Percentiles rank a stretch among this genome's conserved stretches.
phyloP scores from a whole-genome alignment of 2,888 invertebrate species.

The Drepanosiphum platanoidis region DNA sequence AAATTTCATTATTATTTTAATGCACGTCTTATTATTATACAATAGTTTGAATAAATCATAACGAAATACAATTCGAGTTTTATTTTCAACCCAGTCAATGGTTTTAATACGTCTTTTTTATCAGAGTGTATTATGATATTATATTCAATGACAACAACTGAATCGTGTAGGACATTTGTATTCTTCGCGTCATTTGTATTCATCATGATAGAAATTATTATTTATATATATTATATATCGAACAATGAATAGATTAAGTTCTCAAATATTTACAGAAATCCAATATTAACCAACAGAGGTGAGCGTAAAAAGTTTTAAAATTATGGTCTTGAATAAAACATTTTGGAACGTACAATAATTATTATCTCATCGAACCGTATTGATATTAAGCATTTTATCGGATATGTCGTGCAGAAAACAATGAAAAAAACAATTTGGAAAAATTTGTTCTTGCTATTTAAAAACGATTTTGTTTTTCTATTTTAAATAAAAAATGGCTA shows the following conservation, averaged over 20 bases:
- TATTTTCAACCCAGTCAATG: neutral
- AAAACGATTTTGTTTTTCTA: too few relatives aligned
- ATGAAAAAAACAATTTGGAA: neutral
- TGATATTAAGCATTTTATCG: slow-evolving; percentile 19
- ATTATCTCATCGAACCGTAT: neutral
- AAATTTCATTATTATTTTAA: neutral
- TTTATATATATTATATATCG: too few relatives aligned
- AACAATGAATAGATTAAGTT: slow-evolving; percentile 35
- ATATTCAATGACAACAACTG: neutral
- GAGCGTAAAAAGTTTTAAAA: slow-evolving; percentile 27
- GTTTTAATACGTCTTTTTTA: neutral
- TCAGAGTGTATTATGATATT: neutral
- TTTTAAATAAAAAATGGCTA: too few relatives aligned
- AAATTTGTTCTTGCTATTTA: neutral
- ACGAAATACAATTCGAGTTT: neutral
- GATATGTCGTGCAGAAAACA: neutral
- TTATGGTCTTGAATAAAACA: slow-evolving; percentile 40
- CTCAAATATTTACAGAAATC: slow-evolving; percentile 9
- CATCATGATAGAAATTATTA: neutral
- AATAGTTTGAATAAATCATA: neutral
- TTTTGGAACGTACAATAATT: slow-evolving; percentile 11
- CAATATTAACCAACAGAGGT: slow-evolving; percentile 12
- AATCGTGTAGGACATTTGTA: slow-evolving; percentile 8
- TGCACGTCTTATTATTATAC: neutral
- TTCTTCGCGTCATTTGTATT: slow-evolving; percentile 6